Evolutionary conservation across 2,888 invertebrate species (phyloP).

Genomic region (Dasypolia templi): DNA sequence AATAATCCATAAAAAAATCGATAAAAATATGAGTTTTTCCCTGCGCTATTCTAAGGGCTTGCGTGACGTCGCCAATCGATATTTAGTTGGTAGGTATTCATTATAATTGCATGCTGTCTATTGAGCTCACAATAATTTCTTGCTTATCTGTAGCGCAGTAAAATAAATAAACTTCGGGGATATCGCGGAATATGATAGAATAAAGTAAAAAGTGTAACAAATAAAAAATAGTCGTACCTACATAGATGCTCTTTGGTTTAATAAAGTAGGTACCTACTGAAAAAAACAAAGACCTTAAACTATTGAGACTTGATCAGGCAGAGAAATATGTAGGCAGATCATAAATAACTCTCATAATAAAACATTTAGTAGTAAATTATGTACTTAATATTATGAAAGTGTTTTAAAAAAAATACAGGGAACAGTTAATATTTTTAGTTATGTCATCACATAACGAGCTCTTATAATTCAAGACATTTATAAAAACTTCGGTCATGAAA

Average conservation of each 20-base stretch:
- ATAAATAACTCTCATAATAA: too few species aligned
- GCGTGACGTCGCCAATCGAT: conserved; percentile 84
- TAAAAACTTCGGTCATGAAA: conserved; percentile 45
- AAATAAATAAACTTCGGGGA: conserved; percentile 68
- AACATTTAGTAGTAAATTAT: background rate
- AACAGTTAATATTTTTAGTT: conserved; percentile 13
- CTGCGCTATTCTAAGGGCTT: conserved; percentile 67
- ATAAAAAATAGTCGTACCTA: background rate
- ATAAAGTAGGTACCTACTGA: background rate
- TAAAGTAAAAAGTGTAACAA: conserved; percentile 24
- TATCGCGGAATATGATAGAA: conserved; percentile 59
- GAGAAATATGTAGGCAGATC: too few species aligned
- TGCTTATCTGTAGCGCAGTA: conserved; percentile 70
- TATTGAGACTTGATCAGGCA: too few species aligned
- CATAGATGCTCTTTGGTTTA: background rate
- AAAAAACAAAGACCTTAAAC: too few species aligned
- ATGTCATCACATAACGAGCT: conserved; percentile 19
- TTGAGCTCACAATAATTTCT: conserved; percentile 80
- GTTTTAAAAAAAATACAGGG: background rate
- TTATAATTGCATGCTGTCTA: conserved; percentile 84
- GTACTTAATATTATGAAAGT: too few species aligned
- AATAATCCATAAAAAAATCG: conserved; percentile 13
- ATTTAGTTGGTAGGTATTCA: conserved; percentile 82
- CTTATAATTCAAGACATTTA: conserved; percentile 38
- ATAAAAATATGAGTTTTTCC: conserved; percentile 10